phyloP scores from a whole-genome alignment of 2,888 invertebrate species.

The Agrypnus murinus region DNA sequence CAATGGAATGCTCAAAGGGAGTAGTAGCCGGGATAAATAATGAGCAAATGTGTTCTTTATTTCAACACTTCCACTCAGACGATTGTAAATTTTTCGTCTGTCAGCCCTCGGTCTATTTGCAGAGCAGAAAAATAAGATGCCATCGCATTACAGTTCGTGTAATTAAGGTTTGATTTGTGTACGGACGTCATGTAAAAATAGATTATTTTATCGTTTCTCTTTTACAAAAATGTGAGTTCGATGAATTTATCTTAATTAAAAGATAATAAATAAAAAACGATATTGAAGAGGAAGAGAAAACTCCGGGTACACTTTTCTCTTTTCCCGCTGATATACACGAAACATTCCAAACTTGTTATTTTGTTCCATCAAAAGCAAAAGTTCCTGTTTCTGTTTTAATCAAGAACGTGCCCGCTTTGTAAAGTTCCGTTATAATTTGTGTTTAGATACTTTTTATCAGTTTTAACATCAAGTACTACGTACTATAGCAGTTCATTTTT shows the following conservation, averaged over 20 bases:
- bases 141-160: slow-evolving; percentile 39
- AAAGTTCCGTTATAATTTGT: slow-evolving; percentile 26
- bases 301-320: neutral
- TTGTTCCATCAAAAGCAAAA: slow-evolving; percentile 14
- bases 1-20: slow-evolving; percentile 31
- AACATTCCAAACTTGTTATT: slow-evolving; percentile 15
- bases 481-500: too few relatives aligned
- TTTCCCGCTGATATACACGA: neutral
- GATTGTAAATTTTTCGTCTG: slow-evolving; percentile 44
- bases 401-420: slow-evolving; percentile 33
- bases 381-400: slow-evolving; percentile 26
- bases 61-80: slow-evolving; percentile 46
- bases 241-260: slow-evolving; percentile 41
- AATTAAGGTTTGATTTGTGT: slow-evolving; percentile 44
- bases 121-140: slow-evolving; percentile 45
- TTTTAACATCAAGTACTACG: slow-evolving; percentile 1
- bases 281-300: slow-evolving; percentile 1
- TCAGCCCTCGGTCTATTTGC: slow-evolving; percentile 46
- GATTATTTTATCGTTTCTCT: slow-evolving; percentile 15
- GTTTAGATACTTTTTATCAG: neutral
- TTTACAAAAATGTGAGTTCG: slow-evolving; percentile 26
- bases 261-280: slow-evolving; percentile 11
- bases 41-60: slow-evolving; percentile 42
- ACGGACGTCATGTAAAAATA: slow-evolving; percentile 25
- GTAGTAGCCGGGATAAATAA: slow-evolving; percentile 38